phyloP scores from a whole-genome alignment of 2,797 vertebrate species.

The Aeoliscus strigatus region DNA sequence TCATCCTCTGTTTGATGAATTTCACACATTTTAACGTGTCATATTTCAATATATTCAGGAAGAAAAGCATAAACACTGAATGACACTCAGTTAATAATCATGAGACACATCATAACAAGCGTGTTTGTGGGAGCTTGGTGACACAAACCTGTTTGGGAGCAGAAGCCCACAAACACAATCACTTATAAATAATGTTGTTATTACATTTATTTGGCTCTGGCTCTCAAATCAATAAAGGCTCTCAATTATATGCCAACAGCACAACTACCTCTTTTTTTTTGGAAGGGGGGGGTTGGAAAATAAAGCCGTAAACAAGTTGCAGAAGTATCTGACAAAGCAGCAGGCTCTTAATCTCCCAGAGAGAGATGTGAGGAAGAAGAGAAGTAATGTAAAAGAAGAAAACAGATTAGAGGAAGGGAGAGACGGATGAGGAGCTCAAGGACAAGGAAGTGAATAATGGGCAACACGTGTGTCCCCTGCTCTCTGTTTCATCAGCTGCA shows the following conservation, averaged over 20 bases:
- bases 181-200: conserved; percentile 8
- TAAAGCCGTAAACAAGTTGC: not conserved
- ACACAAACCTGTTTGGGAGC: too few relatives aligned
- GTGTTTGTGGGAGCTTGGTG: too few relatives aligned
- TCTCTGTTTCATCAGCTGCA: conserved; percentile 65
- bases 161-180: conserved; percentile 13
- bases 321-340: conserved; percentile 11
- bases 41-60: too few relatives aligned
- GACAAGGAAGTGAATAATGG: conserved; percentile 61
- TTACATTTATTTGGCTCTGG: conserved; percentile 10
- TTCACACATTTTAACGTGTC: too few relatives aligned
- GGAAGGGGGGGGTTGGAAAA: conserved; percentile 1
- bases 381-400: conserved; percentile 1
- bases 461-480: conserved; percentile 48
- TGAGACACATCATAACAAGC: too few relatives aligned
- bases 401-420: conserved; percentile 12
- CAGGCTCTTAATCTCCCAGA: not conserved
- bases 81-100: too few relatives aligned
- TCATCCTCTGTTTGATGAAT: too few relatives aligned
- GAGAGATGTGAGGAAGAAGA: conserved; percentile 1
- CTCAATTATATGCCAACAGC: conserved; percentile 31
- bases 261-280: conserved; percentile 12
- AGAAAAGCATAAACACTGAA: too few relatives aligned
- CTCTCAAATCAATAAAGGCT: conserved; percentile 33
- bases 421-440: conserved; percentile 34